Percentiles rank a stretch among this genome's conserved stretches.
Conservation (phyloP, 2,888 invertebrate genomes). For the Uropetala carovei region DNA sequence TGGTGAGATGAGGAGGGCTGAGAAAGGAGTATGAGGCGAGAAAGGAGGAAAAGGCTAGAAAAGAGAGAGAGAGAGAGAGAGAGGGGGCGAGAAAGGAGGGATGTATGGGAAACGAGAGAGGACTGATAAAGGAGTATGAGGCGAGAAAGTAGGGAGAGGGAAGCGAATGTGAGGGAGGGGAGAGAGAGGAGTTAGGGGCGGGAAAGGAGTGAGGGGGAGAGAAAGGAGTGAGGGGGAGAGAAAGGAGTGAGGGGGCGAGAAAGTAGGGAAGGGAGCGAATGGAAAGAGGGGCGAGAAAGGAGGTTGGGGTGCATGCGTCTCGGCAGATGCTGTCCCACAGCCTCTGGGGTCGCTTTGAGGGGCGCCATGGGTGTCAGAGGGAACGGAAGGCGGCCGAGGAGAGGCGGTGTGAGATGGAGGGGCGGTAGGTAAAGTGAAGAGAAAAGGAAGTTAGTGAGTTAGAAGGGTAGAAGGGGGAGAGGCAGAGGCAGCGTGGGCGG, state of each 20-base stretch:
- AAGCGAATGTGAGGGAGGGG: neutral
- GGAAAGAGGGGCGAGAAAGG: neutral
- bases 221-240: neutral
- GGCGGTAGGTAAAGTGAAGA: neutral
- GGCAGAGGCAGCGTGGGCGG: neutral
- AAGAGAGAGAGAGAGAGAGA: neutral
- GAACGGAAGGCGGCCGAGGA: neutral
- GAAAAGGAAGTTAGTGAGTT: neutral
- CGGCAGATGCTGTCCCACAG: conserved; percentile 49
- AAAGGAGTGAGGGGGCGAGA: neutral
- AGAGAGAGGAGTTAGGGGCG: neutral
- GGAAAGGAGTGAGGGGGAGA: neutral
- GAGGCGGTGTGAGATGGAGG: neutral
- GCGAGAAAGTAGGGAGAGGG: neutral
- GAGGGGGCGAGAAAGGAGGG: neutral
- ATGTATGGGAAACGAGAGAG: neutral
- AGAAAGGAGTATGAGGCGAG: no score
- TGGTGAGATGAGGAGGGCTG: no score
- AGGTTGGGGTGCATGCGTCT: neutral
- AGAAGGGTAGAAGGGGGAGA: neutral
- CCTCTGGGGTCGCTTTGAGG: conserved; percentile 49
- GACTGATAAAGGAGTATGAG: neutral
- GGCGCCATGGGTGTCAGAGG: neutral
- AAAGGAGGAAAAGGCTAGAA: no score
- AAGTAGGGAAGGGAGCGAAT: neutral